Evolutionary conservation across 2,888 invertebrate genomes (phyloP).

Genomic region (Mimachlamys varia): DNA sequence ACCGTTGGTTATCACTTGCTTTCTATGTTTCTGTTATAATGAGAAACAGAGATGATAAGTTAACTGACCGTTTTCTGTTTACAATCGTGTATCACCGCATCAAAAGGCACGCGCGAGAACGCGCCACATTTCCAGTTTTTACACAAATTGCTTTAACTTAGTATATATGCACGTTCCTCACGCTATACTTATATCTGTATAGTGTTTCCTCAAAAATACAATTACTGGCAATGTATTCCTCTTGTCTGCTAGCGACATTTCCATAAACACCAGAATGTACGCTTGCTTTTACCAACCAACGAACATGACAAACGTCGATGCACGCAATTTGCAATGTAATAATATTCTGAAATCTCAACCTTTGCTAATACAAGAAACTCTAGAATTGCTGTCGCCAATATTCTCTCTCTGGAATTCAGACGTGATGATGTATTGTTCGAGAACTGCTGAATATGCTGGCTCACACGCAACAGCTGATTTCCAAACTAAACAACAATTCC

Average conservation of each 20-base stretch:
- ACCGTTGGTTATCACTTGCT: neutral
- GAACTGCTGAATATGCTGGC: neutral
- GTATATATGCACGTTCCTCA: neutral
- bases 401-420: neutral
- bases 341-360: neutral
- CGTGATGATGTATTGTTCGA: neutral
- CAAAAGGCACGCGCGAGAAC: neutral
- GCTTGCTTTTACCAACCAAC: too few relatives aligned
- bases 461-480: neutral
- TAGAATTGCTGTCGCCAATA: slow-evolving; percentile 7
- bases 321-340: neutral
- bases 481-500: neutral
- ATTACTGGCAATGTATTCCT: neutral
- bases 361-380: neutral
- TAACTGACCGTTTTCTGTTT: neutral
- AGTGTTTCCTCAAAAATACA: neutral
- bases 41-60: neutral
- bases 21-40: neutral
- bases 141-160: neutral
- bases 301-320: neutral
- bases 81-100: neutral
- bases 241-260: neutral
- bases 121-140: slow-evolving; percentile 1
- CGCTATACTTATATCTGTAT: neutral
- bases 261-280: neutral